phyloP scores from a whole-genome alignment of 2,113 vertebrate genomes.

The Semnornis frantzii region DNA sequence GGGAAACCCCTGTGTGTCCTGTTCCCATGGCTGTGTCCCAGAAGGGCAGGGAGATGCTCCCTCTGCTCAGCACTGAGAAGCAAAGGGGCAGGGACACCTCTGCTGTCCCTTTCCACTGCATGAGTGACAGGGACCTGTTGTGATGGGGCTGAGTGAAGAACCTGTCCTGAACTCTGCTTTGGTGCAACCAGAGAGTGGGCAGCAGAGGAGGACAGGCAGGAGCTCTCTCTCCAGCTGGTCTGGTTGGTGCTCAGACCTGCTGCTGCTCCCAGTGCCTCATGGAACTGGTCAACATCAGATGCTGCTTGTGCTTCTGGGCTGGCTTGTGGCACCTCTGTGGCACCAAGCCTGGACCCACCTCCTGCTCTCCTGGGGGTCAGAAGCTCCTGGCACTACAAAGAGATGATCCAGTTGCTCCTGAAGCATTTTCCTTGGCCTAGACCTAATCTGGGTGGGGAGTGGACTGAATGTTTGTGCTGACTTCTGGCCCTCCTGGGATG shows the following conservation, averaged over 20 bases:
- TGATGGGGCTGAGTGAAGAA: neutral
- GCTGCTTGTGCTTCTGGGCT: neutral
- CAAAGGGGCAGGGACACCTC: neutral
- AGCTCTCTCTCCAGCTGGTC: neutral
- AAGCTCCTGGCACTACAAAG: accelerated
- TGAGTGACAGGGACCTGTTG: neutral
- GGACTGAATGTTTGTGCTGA: neutral
- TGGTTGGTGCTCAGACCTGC: neutral
- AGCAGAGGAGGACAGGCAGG: neutral
- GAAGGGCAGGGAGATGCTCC: accelerated
- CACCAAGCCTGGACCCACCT: neutral
- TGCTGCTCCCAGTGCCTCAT: neutral
- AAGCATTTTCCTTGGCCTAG: neutral
- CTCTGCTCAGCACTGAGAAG: neutral
- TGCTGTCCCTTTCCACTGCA: neutral
- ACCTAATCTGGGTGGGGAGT: neutral
- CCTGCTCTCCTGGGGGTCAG: neutral
- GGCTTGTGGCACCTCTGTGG: neutral
- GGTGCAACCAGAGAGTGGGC: neutral
- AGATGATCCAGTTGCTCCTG: neutral
- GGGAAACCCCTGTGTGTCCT: neutral
- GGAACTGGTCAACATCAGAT: accelerated
- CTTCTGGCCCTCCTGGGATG: neutral
- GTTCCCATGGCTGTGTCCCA: accelerated
- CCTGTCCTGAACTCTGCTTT: neutral